Conservation (phyloP, 2,797 vertebrate genomes). For the Clarias fuscus region DNA sequence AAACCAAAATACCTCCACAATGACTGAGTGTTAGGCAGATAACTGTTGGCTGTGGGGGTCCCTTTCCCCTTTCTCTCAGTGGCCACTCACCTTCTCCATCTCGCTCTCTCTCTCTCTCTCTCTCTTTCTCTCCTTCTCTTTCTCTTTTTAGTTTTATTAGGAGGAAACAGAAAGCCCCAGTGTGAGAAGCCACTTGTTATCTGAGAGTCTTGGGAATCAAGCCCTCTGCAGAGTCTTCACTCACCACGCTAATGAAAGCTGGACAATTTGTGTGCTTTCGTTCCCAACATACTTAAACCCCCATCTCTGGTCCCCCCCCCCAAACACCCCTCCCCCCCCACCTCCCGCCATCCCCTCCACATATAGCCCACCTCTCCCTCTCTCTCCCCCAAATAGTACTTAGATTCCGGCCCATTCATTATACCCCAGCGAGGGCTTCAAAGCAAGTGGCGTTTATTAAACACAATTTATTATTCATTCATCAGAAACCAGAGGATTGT, state of each 20-base stretch:
- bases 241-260: slow-evolving; percentile 96
- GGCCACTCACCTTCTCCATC: slow-evolving; percentile 47
- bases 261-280: slow-evolving; percentile 90
- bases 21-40: slow-evolving; percentile 75
- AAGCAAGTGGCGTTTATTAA: slow-evolving; percentile 45
- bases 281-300: slow-evolving; percentile 78
- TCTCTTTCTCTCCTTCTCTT: slow-evolving; percentile 62
- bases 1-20: slow-evolving; percentile 71
- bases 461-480: slow-evolving; percentile 43
- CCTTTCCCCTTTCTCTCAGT: slow-evolving; percentile 59
- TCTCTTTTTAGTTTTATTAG: slow-evolving; percentile 74
- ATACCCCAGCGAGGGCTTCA: slow-evolving; percentile 36
- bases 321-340: slow-evolving; percentile 25
- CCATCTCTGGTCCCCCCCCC: slow-evolving; percentile 61
- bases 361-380: slow-evolving; percentile 38
- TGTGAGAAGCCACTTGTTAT: slow-evolving; percentile 86
- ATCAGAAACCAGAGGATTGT: slow-evolving; percentile 30
- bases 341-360: slow-evolving; percentile 17
- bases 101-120: slow-evolving; percentile 64
- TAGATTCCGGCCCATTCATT: slow-evolving; percentile 37
- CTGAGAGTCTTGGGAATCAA: slow-evolving; percentile 99
- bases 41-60: slow-evolving; percentile 75
- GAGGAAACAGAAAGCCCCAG: slow-evolving; percentile 81
- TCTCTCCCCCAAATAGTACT: slow-evolving; percentile 37
- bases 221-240: slow-evolving; percentile 88